Evolutionary conservation across 2,888 invertebrate species (phyloP), one percentile per base, ranked within the genome.

Genomic region (Plemyria rubiginata): DNA sequence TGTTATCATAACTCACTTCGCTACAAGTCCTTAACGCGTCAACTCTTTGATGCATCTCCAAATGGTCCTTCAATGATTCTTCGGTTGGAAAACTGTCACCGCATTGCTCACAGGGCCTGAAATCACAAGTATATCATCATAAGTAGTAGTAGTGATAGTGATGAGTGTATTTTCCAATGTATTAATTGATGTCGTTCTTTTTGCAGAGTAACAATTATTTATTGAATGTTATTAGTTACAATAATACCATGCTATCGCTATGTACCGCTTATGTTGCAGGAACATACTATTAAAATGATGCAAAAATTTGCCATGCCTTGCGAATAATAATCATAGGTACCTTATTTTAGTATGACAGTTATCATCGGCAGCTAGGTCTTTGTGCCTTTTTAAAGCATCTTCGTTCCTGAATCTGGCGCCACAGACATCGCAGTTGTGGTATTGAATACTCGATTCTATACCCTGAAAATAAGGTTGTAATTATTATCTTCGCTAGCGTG

Each of bases 91-190:
- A 77, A 0, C 77, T 75, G 0, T 81, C 80, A 0, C 89, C 90
- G 16, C 90, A 90, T 0, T 82, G 70, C 0, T 69, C 52, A 56
- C 88, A 88, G 0, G 82, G 70, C 11, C 86, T 87, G 70, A 0
- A 59, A 62, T 52, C 0, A 56, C 0, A 51, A 6, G 28, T 41
- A 2, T 6, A 45, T 9, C 45, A 45, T 43, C 15, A n/a, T n/a
- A n/a, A n/a, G n/a, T n/a, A n/a, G n/a, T n/a, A n/a, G n/a, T n/a
- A n/a, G n/a, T n/a, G n/a, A n/a, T n/a, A n/a, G n/a, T n/a, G n/a
- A n/a, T n/a, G n/a, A n/a, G n/a, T n/a, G n/a, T n/a, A n/a, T n/a
- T n/a, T n/a, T n/a, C n/a, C n/a, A n/a, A n/a, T n/a, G n/a, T n/a
- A n/a, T n/a, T n/a, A n/a, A n/a, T n/a, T n/a, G n/a, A n/a, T n/a